Evolutionary conservation across 2,113 vertebrate species (phyloP).

Genomic region (Callithrix jacchus): DNA sequence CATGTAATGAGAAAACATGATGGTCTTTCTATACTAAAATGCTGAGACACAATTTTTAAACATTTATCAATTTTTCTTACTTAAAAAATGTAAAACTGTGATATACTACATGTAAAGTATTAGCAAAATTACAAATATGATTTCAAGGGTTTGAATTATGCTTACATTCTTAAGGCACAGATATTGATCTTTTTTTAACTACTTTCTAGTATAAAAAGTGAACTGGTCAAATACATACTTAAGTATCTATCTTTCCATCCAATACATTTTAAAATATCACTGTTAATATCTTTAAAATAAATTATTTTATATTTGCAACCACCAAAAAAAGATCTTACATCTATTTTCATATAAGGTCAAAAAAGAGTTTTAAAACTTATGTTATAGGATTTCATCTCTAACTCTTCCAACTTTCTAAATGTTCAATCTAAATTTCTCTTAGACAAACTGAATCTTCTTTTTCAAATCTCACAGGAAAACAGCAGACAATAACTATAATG

Average conservation of each 20-base stretch:
- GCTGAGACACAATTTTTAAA: background rate
- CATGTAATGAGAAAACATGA: background rate
- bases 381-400: background rate
- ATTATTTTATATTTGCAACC: background rate
- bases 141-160: background rate
- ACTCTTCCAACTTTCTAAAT: background rate
- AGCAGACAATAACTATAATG: background rate
- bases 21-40: background rate
- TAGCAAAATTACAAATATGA: background rate
- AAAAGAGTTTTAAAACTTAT: background rate
- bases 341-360: background rate
- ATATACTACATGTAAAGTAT: background rate
- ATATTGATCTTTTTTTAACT: background rate
- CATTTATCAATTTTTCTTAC: background rate
- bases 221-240: background rate
- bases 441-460: background rate
- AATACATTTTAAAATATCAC: background rate
- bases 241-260: background rate
- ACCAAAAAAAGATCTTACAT: background rate
- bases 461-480: background rate
- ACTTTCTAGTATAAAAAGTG: background rate
- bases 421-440: background rate
- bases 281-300: background rate
- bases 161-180: background rate
- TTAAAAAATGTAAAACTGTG: background rate